Conservation (phyloP, 2,113 vertebrate species). For the Laticauda laticaudata region DNA sequence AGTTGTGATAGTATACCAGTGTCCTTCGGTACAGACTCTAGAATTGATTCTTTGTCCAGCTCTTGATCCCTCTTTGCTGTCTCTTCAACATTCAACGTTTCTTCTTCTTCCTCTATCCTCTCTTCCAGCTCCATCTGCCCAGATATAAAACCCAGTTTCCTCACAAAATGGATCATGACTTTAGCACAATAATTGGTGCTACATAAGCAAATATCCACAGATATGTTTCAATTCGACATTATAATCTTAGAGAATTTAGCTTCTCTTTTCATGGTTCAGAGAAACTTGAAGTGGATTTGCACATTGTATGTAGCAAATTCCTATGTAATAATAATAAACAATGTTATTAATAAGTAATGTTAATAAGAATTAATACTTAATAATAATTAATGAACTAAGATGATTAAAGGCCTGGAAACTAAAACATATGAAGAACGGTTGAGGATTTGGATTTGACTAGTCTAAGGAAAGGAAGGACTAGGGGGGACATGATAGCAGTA, state of each 20-base stretch:
- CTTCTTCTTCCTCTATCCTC: neutral
- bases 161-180: neutral
- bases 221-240: neutral
- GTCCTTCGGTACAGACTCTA: neutral
- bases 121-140: neutral
- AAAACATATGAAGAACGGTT: no score
- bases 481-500: no score
- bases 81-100: conserved; percentile 50
- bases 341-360: no score
- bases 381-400: no score
- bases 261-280: neutral
- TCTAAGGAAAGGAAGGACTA: no score
- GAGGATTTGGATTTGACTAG: no score
- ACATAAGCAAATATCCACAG: neutral
- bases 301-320: neutral
- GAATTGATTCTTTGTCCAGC: neutral
- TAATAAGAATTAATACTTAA: no score
- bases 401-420: no score
- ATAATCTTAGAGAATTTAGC: neutral
- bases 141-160: neutral
- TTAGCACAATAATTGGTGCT: neutral
- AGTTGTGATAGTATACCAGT: neutral
- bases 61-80: conserved; percentile 13
- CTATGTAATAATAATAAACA: no score
- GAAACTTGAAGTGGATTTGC: neutral